Evolutionary conservation across 1,140 invertebrate species (phyloP).

Genomic region (Macrobrachium nipponense): DNA sequence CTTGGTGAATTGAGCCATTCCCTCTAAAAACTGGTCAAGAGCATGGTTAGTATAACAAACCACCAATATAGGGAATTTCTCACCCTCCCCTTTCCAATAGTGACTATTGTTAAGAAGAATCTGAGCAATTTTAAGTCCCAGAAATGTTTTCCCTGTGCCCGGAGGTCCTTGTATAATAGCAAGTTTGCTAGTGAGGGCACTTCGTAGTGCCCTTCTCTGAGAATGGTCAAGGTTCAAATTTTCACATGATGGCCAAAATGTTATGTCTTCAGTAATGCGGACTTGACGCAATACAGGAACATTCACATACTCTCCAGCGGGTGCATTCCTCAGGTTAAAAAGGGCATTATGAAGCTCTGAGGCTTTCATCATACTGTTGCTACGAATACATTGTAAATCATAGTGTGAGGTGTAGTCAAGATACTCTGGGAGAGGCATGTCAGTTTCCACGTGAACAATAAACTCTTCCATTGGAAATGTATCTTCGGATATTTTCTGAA

Average conservation of each 20-base stretch:
- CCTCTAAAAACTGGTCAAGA: slow-evolving; percentile 89
- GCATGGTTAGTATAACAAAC: slow-evolving; percentile 91
- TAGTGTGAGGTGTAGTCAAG: too few relatives aligned
- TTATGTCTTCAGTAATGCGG: slow-evolving; percentile 50
- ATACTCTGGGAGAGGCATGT: too few relatives aligned
- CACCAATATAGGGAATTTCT: slow-evolving; percentile 76
- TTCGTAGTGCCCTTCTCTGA: slow-evolving; percentile 70
- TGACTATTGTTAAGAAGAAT: slow-evolving; percentile 72
- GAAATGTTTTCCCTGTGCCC: slow-evolving; percentile 83
- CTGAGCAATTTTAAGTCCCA: slow-evolving; percentile 77
- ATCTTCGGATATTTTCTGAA: slow-evolving; percentile 67
- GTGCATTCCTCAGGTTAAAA: too few relatives aligned
- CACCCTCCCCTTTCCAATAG: slow-evolving; percentile 56
- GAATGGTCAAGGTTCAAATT: slow-evolving; percentile 66
- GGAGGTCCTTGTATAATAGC: slow-evolving; percentile 82
- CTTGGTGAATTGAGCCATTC: slow-evolving; percentile 70
- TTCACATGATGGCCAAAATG: slow-evolving; percentile 30
- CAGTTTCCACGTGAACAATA: too few relatives aligned
- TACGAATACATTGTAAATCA: too few relatives aligned
- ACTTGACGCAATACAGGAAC: slow-evolving; percentile 5
- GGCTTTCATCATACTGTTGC: too few relatives aligned
- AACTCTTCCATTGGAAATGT: too few relatives aligned
- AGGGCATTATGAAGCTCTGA: too few relatives aligned
- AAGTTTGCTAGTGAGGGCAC: slow-evolving; percentile 70
- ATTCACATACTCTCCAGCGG: too few relatives aligned